Base-by-base conservation (phyloP, 2,113 vertebrate species). In the Plotosus lineatus region DNA sequence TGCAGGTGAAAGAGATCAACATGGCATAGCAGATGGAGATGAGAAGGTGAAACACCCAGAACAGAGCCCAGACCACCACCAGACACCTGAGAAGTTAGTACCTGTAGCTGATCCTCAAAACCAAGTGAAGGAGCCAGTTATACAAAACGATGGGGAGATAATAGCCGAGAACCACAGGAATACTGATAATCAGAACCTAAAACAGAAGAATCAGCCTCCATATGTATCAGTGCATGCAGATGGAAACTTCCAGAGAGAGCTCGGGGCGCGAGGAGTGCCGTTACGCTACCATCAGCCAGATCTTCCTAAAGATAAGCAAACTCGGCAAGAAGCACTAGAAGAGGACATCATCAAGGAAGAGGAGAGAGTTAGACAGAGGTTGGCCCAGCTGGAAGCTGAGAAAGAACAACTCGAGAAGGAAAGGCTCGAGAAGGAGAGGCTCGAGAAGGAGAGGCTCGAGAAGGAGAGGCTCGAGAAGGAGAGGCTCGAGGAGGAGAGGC, bases 41-140 rank as follows among this genome's bases (percentile, higher is more conserved):
- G 83, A 48, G 8, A 89, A 92, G 73, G 60, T 72, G 28, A 89
- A 88, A 82, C 88, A 23, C 58, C 33, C 75, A 38, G 84, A 58
- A 46, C 76, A 61, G 50, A 79, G 40, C 12, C 55, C 82, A 15
- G 88, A 89, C 1, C 19, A 23, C 15, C 83, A 65, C 28, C 89
- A 89, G 66, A 88, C 90, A 42, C 87, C 88, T 3, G 58, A 2
- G 21, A 50, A 72, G 50, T 55, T 46, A 44, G 55, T 21, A 72
- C 66, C 8, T 61, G 76, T 4, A 40, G 82, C 38, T 19, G 78
- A 60, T 3, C 8, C 17, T 6, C 53, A 61, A 46, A 48, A 78
- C 6, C 58, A 42, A 68, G 36, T 40, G 12, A 76, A 74, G 56
- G 58, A 80, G 12, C 75, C 6, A 3, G 33, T 61, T 9, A 56